Percentiles rank a stretch among this genome's conserved stretches.
phyloP scores from a whole-genome alignment of 2,797 vertebrate genomes.

The Microctenopoma stevenorrisi region DNA sequence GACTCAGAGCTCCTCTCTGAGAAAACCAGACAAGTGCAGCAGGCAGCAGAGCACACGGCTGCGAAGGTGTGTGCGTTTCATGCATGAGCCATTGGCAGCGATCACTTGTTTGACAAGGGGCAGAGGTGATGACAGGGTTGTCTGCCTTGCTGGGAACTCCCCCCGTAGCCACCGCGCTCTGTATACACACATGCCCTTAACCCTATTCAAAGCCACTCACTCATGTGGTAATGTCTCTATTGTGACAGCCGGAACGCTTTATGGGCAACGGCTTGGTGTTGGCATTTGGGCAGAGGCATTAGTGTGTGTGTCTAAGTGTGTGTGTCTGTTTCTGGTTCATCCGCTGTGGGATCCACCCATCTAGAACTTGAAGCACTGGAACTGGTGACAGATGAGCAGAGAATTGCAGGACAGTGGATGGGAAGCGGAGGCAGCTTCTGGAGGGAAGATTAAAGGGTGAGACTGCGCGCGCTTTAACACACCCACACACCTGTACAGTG shows the following conservation, averaged over 20 bases:
- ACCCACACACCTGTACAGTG: neutral
- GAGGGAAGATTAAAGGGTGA: slow-evolving; percentile 28
- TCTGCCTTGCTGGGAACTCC: slow-evolving; percentile 78
- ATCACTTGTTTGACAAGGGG: slow-evolving; percentile 73
- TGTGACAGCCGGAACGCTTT: slow-evolving; percentile 79
- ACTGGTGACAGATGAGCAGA: slow-evolving; percentile 40
- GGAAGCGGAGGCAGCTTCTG: slow-evolving; percentile 18
- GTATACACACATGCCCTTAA: slow-evolving; percentile 72
- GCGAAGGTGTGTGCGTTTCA: slow-evolving; percentile 37
- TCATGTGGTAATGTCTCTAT: slow-evolving; percentile 87
- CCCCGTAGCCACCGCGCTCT: slow-evolving; percentile 63
- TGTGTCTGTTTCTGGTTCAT: slow-evolving; percentile 52
- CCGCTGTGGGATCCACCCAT: slow-evolving; percentile 54
- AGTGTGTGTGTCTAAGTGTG: slow-evolving; percentile 28
- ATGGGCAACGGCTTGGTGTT: slow-evolving; percentile 83
- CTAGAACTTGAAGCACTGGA: slow-evolving; percentile 48
- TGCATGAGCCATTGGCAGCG: slow-evolving; percentile 43
- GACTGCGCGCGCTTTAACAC: slow-evolving; percentile 11
- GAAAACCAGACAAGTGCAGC: slow-evolving; percentile 26
- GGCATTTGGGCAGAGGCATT: slow-evolving; percentile 76
- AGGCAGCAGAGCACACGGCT: slow-evolving; percentile 32
- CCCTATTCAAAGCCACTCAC: slow-evolving; percentile 82
- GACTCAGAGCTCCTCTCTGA: neutral
- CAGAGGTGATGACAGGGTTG: slow-evolving; percentile 80
- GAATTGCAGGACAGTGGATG: slow-evolving; percentile 18